These are phyloP conservation scores for Mola mola DNA, from an alignment of 2,113 vertebrate species.

Conservation along the genomic window DNA sequence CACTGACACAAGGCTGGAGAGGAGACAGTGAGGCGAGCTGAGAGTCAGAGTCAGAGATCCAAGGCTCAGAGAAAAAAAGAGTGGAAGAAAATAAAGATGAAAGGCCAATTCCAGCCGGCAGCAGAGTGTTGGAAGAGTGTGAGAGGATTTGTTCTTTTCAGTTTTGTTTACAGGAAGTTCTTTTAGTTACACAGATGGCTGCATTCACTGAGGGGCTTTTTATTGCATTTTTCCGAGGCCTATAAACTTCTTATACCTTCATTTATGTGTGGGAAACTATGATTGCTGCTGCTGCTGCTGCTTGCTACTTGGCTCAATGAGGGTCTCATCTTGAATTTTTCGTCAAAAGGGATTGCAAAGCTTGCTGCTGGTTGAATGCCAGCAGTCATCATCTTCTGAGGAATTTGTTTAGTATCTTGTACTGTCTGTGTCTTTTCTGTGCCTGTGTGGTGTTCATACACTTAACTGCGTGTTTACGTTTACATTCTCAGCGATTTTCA, in stretches of 20 bases:
- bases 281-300: conserved; percentile 45
- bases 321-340: conserved; percentile 43
- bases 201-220: conserved; percentile 79
- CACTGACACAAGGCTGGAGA: conserved; percentile 8
- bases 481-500: conserved; percentile 2
- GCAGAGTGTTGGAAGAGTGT: conserved; percentile 60
- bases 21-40: conserved; percentile 12
- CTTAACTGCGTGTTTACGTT: neutral
- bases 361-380: conserved; percentile 18
- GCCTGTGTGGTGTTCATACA: neutral
- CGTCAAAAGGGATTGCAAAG: conserved; percentile 3
- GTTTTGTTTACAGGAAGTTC: conserved; percentile 83
- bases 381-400: neutral
- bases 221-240: conserved; percentile 82
- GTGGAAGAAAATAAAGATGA: conserved; percentile 68
- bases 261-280: conserved; percentile 80
- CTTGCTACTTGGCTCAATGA: conserved; percentile 43
- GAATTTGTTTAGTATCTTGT: neutral
- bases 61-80: conserved; percentile 8
- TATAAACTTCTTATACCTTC: conserved; percentile 77
- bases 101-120: conserved; percentile 56
- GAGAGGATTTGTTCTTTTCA: conserved; percentile 77
- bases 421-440: neutral
- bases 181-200: conserved; percentile 79
- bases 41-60: conserved; percentile 19